These are phyloP conservation scores for Gymnarchus niloticus DNA, from an alignment of 2,113 vertebrate genomes.

Conservation along the genomic window DNA sequence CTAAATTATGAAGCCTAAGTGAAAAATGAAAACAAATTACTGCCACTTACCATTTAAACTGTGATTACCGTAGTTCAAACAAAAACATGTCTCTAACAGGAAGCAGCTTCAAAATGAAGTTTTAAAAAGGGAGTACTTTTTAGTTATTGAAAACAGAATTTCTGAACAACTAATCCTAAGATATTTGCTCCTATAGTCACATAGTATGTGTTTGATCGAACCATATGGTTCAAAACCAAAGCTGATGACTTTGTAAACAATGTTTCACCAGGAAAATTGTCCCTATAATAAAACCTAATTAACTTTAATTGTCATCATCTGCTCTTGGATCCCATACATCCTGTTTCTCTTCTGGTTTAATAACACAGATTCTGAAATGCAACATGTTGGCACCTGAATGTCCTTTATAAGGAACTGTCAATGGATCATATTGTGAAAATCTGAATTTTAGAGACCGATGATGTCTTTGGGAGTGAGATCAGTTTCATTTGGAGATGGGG, in stretches of 20 bases:
- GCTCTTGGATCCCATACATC: not conserved
- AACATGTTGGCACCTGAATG: too few species aligned
- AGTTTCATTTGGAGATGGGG: not conserved
- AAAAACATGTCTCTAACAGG: not conserved
- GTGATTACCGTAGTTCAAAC: not conserved
- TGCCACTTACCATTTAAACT: not conserved
- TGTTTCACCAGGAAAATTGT: not conserved
- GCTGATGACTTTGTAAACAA: not conserved
- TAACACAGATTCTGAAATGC: too few species aligned
- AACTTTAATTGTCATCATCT: not conserved
- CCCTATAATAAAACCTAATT: not conserved
- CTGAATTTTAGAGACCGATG: not conserved
- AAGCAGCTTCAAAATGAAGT: not conserved
- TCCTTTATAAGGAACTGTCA: not conserved
- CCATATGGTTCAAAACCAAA: not conserved
- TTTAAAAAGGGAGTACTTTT: not conserved
- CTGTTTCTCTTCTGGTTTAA: too few species aligned
- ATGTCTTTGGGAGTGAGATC: not conserved
- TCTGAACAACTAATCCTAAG: not conserved
- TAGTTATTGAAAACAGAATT: not conserved
- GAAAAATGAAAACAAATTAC: not conserved
- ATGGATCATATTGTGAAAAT: not conserved
- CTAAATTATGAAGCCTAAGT: slow-evolving; percentile 1
- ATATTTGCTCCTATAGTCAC: not conserved
- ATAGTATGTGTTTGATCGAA: not conserved